Evolutionary conservation across 2,797 vertebrate species (phyloP), one percentile per base, ranked within the genome.

Genomic region (Tachyglossus aculeatus): DNA sequence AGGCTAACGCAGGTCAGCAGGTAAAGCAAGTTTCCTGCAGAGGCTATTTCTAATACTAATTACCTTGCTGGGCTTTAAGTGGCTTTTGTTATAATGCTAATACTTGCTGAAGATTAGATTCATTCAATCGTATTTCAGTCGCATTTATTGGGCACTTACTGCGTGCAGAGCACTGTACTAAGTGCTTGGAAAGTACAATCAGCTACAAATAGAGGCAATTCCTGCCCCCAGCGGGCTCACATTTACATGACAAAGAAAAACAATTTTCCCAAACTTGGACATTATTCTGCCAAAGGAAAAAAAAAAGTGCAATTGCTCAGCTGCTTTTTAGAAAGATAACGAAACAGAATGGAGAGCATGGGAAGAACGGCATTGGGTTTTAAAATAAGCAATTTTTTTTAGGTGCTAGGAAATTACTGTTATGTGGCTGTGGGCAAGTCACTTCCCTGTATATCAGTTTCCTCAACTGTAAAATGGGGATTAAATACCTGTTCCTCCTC

Each of bases 91-190:
- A 89, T 77, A 74, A 55, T 6, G 34, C 78, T 89, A 86, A 91
- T 87, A 82, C 64, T 83, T 90, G 91, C 87, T 75, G 80, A 88
- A 86, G 90, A 88, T 89, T 86, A 90, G 86, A 90, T 87, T 83
- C n/a, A n/a, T n/a, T n/a, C n/a, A n/a, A n/a, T n/a, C n/a, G n/a
- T n/a, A n/a, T n/a, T n/a, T n/a, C n/a, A n/a, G n/a, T n/a, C n/a
- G n/a, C n/a, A n/a, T n/a, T n/a, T n/a, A n/a, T n/a, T n/a, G n/a
- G n/a, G n/a, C n/a, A n/a, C n/a, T n/a, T n/a, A n/a, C n/a, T n/a
- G n/a, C n/a, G n/a, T n/a, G n/a, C n/a, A n/a, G n/a, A n/a, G n/a
- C n/a, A n/a, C n/a, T n/a, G n/a, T n/a, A n/a, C n/a, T n/a, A n/a
- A n/a, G n/a, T n/a, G n/a, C n/a, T n/a, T n/a, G n/a, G n/a, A n/a